Base-by-base conservation (phyloP, 2,888 invertebrate genomes). In the Amphipoea oculea region DNA sequence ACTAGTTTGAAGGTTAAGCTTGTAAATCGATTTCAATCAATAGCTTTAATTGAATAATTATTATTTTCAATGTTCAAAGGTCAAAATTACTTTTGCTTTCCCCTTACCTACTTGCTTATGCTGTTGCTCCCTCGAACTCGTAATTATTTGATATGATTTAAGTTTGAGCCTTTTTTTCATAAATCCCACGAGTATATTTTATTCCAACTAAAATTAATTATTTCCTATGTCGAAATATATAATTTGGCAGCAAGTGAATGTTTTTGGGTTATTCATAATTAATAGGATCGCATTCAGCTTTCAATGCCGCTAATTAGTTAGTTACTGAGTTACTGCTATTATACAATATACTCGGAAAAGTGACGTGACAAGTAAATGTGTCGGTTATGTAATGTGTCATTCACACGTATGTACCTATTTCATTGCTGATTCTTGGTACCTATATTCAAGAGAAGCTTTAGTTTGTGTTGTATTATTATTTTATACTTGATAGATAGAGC, bases 171-270 rank as follows among this genome's bases (percentile, higher is more conserved):
- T 48, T 54, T 45, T 62, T 76, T 78, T 62, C 71, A 80, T 73
- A 63, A 85, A 76, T 51, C 48, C 29, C 45, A n/a, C n/a, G 12
- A 60, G 17, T 60, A 71, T 36, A n/a, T 76, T 82, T 76, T 78
- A 77, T 79, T 76, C 29, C 63, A n/a, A 70, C 67, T 70, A 68
- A 79, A 80, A 77, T 36, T 89, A 89, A 89, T 89, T 86, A 69
- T 89, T 88, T 89, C 88, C 88, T 81, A 72, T 86, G 88, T 84
- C 48, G 85, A 86, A 89, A 89, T 83, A 75, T 76, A 78, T 77
- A 85, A 81, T 82, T 84, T 79, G 77, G 81, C 63, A 54, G 69
- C 42, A 67, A 79, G 88, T 88, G 81, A 85, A 88, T 77, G 88
- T 82, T 86, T 82, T 79, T 83, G 83, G 86, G 76, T 81, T 72